These are phyloP conservation scores for Limnodromus scolopaceus DNA, from an alignment of 2,797 vertebrate genomes.

Conservation along the genomic window DNA sequence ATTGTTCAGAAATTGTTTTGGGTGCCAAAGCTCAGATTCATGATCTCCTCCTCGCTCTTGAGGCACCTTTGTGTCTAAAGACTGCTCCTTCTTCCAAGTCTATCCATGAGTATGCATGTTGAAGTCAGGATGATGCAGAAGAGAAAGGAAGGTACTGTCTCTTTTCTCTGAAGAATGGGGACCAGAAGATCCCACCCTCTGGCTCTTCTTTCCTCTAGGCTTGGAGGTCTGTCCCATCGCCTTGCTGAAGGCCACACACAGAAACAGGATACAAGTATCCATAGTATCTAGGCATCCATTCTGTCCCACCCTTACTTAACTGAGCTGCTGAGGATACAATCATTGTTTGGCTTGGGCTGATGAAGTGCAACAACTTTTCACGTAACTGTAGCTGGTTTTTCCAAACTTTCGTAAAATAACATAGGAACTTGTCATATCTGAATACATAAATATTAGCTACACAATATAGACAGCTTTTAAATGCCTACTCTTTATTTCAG, in stretches of 20 bases:
- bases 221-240: not conserved
- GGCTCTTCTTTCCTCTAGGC: not conserved
- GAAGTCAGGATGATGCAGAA: not conserved
- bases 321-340: not conserved
- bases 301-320: not conserved
- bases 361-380: not conserved
- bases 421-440: not conserved
- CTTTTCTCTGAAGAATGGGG: not conserved
- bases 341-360: not conserved
- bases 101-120: accelerated
- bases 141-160: not conserved
- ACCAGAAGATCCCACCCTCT: not conserved
- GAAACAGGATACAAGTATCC: not conserved
- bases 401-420: not conserved
- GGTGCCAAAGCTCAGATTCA: not conserved
- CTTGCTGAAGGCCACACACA: not conserved
- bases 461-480: not conserved
- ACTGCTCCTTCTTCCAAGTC: not conserved
- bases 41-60: not conserved
- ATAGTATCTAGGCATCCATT: not conserved
- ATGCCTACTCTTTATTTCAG: not conserved
- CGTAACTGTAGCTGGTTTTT: not conserved
- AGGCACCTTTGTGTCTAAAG: not conserved
- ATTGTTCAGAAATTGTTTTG: not conserved
- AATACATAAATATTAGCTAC: not conserved